Base-by-base conservation (phyloP, 2,113 vertebrate species). In the Phyllostomus discolor region DNA sequence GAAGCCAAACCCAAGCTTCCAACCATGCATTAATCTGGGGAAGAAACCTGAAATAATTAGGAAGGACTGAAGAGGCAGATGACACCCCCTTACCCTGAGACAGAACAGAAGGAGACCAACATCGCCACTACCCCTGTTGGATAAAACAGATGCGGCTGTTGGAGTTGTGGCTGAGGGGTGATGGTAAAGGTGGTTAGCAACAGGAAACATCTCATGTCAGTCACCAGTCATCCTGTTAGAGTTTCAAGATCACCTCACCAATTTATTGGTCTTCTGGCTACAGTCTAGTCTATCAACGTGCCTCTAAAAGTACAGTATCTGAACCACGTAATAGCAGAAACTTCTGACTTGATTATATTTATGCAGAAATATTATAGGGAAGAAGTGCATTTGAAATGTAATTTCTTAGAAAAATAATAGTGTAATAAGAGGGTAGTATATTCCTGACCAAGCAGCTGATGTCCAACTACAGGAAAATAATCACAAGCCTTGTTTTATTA, bases 381-480 rank as follows among this genome's bases (percentile, higher is more conserved):
- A 90, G 57, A 75, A 90, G 80, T 52, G 14, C 16, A 70, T 43
- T 26, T 7, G n/a, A 73, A 79, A 84, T 33, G 31, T 15, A 38
- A 72, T 72, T 81, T 83, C 43, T 81, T 88, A 73, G 70, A n/a
- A 69, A 93, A 81, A 73, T 52, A 87, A 82, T 0, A 88, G 22
- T 72, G 62, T 17, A 73, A 10, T 66, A 97, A 88, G n/a, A 95
- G 72, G 38, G 31, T 59, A 90, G 50, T 88, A 57, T 48, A 88
- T 80, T 88, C 59, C 78, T 93, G 57, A 81, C 50, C 46, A 90
- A 93, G 26, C 28, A 90, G 86, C 6, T 33, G 12, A 87, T 62
- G 19, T 69, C 64, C 22, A 92, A 88, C 43, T 90, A n/a, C 41
- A 88, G 52, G 84, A 17, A 79, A 94, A 96, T 91, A 73, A 95